A percentile compares a stretch with the other conserved stretches of the same genome.
These are phyloP conservation scores for Clunio marinus DNA, from an alignment of 2,888 invertebrate species.

Conservation along the genomic window DNA sequence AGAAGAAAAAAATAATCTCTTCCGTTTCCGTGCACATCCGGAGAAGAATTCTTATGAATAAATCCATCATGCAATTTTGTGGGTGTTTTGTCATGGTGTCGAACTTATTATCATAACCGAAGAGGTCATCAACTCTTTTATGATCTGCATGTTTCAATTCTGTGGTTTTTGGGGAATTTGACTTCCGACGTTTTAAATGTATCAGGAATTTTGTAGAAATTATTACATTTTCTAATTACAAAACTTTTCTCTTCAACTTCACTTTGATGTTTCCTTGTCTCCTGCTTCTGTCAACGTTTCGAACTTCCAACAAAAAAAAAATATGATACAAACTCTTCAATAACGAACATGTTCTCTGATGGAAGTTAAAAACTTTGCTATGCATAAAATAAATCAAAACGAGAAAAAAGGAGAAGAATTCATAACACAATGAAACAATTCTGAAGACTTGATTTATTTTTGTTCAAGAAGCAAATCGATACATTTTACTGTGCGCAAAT, in stretches of 20 bases:
- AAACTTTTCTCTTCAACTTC: constrained; percentile 8
- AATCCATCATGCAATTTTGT: not conserved
- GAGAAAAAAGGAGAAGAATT: no score
- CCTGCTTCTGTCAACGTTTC: no score
- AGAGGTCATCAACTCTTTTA: constrained; percentile 7
- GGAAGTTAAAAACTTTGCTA: no score
- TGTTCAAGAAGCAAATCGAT: not conserved
- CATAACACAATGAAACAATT: no score
- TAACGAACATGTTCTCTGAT: no score
- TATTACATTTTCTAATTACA: constrained; percentile 17
- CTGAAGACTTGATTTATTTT: constrained; percentile 14
- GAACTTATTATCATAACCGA: not conserved
- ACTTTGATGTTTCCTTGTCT: not conserved
- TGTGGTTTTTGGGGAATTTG: no score
- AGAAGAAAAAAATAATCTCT: constrained; percentile 34
- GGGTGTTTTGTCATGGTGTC: not conserved
- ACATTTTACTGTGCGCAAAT: not conserved
- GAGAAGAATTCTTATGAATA: constrained; percentile 17
- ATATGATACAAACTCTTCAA: no score
- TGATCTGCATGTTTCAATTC: no score
- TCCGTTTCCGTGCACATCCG: constrained; percentile 37
- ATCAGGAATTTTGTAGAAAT: no score
- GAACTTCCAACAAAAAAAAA: no score
- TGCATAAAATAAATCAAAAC: no score
- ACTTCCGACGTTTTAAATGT: no score